phyloP scores from a whole-genome alignment of 2,797 vertebrate species.

The Sebastes nivosus region DNA sequence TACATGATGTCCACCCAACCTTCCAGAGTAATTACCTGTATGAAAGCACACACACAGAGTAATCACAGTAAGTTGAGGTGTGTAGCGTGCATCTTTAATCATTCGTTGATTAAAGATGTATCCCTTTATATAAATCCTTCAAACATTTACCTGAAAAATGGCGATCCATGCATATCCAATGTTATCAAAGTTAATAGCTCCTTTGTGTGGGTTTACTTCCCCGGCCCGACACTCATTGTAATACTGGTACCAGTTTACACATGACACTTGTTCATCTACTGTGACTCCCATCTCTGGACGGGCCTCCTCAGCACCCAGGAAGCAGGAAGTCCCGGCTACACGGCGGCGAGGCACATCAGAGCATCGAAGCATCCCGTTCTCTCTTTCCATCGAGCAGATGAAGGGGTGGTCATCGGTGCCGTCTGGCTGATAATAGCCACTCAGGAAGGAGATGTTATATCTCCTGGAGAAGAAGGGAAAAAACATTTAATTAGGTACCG shows the following conservation, averaged over 20 bases:
- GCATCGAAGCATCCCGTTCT: slow-evolving; percentile 96
- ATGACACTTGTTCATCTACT: slow-evolving; percentile 67
- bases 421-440: slow-evolving; percentile 90
- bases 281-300: slow-evolving; percentile 36
- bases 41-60: slow-evolving; percentile 27
- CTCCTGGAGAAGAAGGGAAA: slow-evolving; percentile 73
- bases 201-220: slow-evolving; percentile 94
- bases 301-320: slow-evolving; percentile 81
- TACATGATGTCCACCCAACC: slow-evolving; percentile 99
- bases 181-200: slow-evolving; percentile 98
- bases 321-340: slow-evolving; percentile 86
- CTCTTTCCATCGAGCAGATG: slow-evolving; percentile 91
- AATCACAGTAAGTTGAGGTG: background rate
- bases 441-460: slow-evolving; percentile 91
- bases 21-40: slow-evolving; percentile 96
- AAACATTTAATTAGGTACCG: background rate
- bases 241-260: slow-evolving; percentile 96
- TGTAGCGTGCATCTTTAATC: background rate
- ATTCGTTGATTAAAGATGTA: background rate
- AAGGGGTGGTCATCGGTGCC: slow-evolving; percentile 93
- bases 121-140: background rate
- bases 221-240: slow-evolving; percentile 92
- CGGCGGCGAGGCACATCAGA: slow-evolving; percentile 88
- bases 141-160: slow-evolving; percentile 92
- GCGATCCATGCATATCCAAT: slow-evolving; percentile 99